These are phyloP conservation scores for Melinaea marsaeus DNA, from an alignment of 2,888 invertebrate species.

Conservation along the genomic window DNA sequence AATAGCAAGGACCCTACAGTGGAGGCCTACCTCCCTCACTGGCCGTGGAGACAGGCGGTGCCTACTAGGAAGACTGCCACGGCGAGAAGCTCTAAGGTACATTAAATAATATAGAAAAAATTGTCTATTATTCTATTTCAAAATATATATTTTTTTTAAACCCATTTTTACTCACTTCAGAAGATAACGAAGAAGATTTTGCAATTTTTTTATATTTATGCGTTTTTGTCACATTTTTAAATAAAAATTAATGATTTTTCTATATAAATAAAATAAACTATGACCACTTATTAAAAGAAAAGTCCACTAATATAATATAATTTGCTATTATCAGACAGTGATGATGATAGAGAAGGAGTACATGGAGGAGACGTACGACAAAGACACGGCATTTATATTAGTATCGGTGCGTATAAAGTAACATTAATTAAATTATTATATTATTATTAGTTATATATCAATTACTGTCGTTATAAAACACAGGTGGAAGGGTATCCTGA, in stretches of 20 bases:
- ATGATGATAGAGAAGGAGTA: slow-evolving; percentile 62
- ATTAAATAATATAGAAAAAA: no score
- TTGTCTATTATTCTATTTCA: no score
- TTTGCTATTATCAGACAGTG: slow-evolving; percentile 45
- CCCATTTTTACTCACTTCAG: no score
- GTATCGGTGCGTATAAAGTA: slow-evolving; percentile 39
- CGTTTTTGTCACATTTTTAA: no score
- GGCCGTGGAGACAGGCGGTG: slow-evolving; percentile 58
- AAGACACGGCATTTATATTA: slow-evolving; percentile 45
- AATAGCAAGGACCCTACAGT: slow-evolving; percentile 52
- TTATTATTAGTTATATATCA: no score
- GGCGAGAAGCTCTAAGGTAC: slow-evolving; percentile 48
- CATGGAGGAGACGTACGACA: slow-evolving; percentile 55
- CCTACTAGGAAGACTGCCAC: slow-evolving; percentile 38
- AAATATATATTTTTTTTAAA: no score
- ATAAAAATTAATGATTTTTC: neutral
- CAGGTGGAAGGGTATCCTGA: slow-evolving; percentile 57
- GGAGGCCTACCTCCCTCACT: slow-evolving; percentile 42
- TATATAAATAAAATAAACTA: neutral
- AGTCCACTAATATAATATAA: neutral
- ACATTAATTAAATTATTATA: neutral
- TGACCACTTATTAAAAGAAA: no score
- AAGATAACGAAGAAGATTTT: no score
- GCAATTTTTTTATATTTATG: no score
- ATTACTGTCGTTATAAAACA: no score